Evolutionary conservation across 2,888 invertebrate species (phyloP).

Genomic region (Scotopteryx bipunctaria): DNA sequence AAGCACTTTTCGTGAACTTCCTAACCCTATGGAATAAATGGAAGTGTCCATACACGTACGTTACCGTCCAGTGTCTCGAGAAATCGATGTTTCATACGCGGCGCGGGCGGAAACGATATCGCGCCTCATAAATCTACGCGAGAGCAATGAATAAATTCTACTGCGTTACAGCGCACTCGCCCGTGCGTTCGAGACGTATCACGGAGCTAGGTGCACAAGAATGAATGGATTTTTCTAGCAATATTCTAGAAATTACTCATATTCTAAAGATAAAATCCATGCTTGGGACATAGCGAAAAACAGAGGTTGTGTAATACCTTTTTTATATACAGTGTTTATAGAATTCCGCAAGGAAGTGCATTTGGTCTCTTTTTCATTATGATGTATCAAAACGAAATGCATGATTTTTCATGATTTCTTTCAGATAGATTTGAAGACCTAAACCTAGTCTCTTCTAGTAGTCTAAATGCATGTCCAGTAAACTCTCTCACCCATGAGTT

Average conservation of each 20-base stretch:
- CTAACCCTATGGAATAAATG: slow-evolving; percentile 11
- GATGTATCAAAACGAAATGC: not conserved
- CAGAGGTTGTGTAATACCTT: no score
- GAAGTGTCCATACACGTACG: slow-evolving; percentile 16
- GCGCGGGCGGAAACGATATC: slow-evolving; percentile 47
- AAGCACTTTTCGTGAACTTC: not conserved
- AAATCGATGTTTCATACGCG: slow-evolving; percentile 45
- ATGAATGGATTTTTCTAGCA: not conserved
- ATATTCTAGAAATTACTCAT: not conserved
- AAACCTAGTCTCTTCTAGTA: slow-evolving; percentile 9
- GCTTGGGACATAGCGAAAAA: no score
- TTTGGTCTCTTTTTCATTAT: not conserved
- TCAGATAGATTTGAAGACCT: not conserved
- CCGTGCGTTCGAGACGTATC: slow-evolving; percentile 22
- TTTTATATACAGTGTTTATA: no score
- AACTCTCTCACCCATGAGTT: slow-evolving; percentile 28
- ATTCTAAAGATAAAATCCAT: no score
- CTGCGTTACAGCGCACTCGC: slow-evolving; percentile 32
- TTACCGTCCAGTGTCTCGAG: slow-evolving; percentile 32
- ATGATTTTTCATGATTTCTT: no score
- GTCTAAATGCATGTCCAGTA: slow-evolving; percentile 6
- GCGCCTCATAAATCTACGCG: slow-evolving; percentile 51
- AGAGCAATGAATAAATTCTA: slow-evolving; percentile 53
- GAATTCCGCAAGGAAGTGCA: slow-evolving; percentile 3
- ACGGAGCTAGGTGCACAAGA: slow-evolving; percentile 14